Evolutionary conservation across 1,140 invertebrate genomes (phyloP).

Genomic region (Diabrotica undecimpunctata): DNA sequence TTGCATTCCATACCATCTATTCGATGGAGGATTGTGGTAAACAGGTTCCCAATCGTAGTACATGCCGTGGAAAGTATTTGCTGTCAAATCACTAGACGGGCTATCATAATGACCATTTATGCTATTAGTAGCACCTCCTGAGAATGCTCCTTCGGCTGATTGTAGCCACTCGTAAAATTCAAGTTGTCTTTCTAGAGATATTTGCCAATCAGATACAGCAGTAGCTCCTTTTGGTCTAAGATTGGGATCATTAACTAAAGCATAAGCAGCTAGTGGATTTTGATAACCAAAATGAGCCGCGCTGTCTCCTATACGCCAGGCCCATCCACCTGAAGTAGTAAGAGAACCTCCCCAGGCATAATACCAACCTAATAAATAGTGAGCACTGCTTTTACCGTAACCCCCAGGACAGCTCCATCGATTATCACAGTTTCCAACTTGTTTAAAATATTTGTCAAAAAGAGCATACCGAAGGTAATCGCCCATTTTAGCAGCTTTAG

Average conservation of each 20-base stretch:
- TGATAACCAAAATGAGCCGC: slow-evolving; percentile 30
- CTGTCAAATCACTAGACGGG: slow-evolving; percentile 17
- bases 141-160: slow-evolving; percentile 27
- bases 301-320: slow-evolving; percentile 32
- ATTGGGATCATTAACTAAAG: slow-evolving; percentile 19
- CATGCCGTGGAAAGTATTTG: slow-evolving; percentile 31
- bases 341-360: slow-evolving; percentile 30
- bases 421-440: slow-evolving; percentile 28
- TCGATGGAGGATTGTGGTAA: slow-evolving; percentile 31
- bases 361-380: slow-evolving; percentile 31
- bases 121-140: slow-evolving; percentile 29
- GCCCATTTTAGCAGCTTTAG: slow-evolving; percentile 27
- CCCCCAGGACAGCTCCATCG: slow-evolving; percentile 19
- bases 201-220: slow-evolving; percentile 26
- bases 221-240: slow-evolving; percentile 29
- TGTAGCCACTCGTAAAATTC: slow-evolving; percentile 31
- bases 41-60: slow-evolving; percentile 32
- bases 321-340: slow-evolving; percentile 24
- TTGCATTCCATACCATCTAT: slow-evolving; percentile 34
- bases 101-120: slow-evolving; percentile 25
- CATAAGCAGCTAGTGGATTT: slow-evolving; percentile 29
- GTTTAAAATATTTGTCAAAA: slow-evolving; percentile 33
- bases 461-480: slow-evolving; percentile 25
- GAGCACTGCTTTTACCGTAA: slow-evolving; percentile 29
- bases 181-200: slow-evolving; percentile 26